Evolutionary conservation across 2,888 invertebrate genomes (phyloP), one percentile per base, ranked within the genome.

Genomic region (Lasioglossum calceatum): DNA sequence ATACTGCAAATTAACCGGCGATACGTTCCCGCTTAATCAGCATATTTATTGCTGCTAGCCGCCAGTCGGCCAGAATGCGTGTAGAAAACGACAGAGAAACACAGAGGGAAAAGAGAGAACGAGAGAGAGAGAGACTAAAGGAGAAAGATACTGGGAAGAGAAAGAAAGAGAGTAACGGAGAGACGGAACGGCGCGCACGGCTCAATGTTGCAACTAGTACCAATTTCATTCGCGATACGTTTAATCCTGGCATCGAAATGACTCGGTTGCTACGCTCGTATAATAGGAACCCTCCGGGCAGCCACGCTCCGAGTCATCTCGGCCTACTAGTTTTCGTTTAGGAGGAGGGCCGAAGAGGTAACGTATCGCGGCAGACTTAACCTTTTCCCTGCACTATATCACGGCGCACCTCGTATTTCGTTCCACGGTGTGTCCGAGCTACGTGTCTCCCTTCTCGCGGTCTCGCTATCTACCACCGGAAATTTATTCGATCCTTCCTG

Each of bases 1-100:
- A 89, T 91, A 91, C 91, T 91, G 90, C 90, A 91, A 91, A 91
- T 91, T 91, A 90, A 91, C 90, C 86, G 87, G 88, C 88, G 86
- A 77, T 87, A 79, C 85, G 88, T 88, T 88, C 88, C 90, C 91
- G 90, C 91, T 91, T 91, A 91, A 91, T 91, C 90, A 90, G 90
- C 91, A 91, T 91, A 91, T 91, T 90, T 90, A 91, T 91, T 91
- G 88, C 91, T 86, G 86, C 82, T 76, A 84, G 84, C 86, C 80
- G 84, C 86, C 82, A 64, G 72, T 64, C 50, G 42, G 70, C 50
- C 61, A 70, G 70, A 23, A 70, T 23, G 39, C 39, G 23, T 39
- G 70, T 36, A 32, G 36, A 36, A 32, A 36, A 36, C 36, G 67
- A 67, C 8, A 36, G 27, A 27, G 61, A 61, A 67, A 67, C 36